Percentiles rank a stretch among this genome's conserved stretches.
Evolutionary conservation across 2,113 vertebrate genomes (phyloP).

Genomic region (Rhagologus leucostigma): DNA sequence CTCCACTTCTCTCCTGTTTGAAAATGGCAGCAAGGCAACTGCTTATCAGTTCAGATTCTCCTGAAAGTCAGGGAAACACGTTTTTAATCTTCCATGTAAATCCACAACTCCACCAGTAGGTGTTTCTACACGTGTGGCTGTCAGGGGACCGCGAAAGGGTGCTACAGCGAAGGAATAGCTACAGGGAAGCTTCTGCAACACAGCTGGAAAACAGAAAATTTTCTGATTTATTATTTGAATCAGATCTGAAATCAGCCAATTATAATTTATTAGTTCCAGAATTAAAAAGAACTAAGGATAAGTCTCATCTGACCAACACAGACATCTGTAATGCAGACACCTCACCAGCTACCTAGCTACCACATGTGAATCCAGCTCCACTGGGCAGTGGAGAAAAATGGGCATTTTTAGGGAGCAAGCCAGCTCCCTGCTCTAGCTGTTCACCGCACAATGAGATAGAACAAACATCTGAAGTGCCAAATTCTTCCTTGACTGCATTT

Average conservation of each 20-base stretch:
- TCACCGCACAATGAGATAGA: neutral
- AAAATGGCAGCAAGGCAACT: neutral
- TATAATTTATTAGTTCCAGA: neutral
- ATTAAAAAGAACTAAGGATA: neutral
- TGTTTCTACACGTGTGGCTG: rapidly evolving
- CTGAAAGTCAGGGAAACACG: neutral
- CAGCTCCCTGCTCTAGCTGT: neutral
- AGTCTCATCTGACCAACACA: neutral
- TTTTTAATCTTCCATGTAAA: neutral
- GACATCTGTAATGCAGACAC: neutral
- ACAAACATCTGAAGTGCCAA: neutral
- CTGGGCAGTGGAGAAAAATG: neutral
- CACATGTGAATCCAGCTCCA: neutral
- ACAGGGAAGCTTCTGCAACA: neutral
- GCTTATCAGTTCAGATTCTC: neutral
- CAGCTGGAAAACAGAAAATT: neutral
- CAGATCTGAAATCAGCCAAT: neutral
- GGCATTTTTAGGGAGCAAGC: neutral
- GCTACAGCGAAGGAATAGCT: neutral
- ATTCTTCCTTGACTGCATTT: neutral
- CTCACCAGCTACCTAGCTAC: neutral
- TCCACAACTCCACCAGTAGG: neutral
- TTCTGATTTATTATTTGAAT: neutral
- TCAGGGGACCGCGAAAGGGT: neutral
- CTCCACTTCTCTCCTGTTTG: neutral